phyloP scores from a whole-genome alignment of 2,797 vertebrate species.

The Lithobates sylvaticus region DNA sequence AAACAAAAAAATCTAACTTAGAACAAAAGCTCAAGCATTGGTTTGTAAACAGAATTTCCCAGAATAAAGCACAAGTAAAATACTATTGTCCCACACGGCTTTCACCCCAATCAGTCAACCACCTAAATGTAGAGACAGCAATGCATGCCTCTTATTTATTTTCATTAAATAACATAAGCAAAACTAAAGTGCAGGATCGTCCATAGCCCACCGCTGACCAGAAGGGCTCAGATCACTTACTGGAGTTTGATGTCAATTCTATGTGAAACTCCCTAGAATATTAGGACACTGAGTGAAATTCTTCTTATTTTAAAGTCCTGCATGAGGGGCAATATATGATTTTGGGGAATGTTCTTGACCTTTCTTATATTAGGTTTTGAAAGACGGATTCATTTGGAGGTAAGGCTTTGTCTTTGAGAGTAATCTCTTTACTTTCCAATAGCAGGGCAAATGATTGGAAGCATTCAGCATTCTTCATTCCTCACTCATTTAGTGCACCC shows the following conservation, averaged over 20 bases:
- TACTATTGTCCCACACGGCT: background rate
- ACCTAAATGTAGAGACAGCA: slow-evolving; percentile 4
- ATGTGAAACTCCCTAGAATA: no score
- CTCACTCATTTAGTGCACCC: background rate
- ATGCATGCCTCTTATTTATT: background rate
- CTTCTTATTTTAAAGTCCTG: background rate
- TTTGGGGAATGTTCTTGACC: background rate
- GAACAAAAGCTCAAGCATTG: background rate
- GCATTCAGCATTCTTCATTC: slow-evolving; percentile 5
- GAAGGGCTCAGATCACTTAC: background rate
- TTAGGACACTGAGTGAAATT: background rate
- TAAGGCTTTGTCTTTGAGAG: background rate
- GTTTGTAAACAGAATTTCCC: slow-evolving; percentile 28
- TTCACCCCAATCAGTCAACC: slow-evolving; percentile 31
- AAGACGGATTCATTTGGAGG: background rate
- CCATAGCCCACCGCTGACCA: background rate
- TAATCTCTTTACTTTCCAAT: background rate
- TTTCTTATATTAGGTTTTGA: background rate
- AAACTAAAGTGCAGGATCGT: slow-evolving; percentile 34
- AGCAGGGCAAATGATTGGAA: background rate
- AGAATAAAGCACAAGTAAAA: slow-evolving; percentile 25
- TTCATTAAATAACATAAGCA: slow-evolving; percentile 24
- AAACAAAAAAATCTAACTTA: background rate
- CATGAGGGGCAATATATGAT: background rate
- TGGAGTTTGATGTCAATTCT: background rate